Conservation (phyloP, 2,888 invertebrate genomes). For the Morinoia aosen region DNA sequence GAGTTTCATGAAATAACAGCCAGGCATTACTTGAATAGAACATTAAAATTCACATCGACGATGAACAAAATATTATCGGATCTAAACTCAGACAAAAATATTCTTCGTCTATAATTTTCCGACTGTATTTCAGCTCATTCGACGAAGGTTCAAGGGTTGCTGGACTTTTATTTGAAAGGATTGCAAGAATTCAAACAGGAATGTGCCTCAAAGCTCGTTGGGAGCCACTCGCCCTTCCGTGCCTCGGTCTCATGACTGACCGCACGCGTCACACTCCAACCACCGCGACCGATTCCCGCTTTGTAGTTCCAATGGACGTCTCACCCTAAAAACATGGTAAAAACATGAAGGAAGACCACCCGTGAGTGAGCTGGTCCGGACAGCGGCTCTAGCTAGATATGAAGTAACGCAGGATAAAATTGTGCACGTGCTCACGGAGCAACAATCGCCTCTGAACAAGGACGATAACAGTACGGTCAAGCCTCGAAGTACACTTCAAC, state of each 20-base stretch:
- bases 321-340: background rate
- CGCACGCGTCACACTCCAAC: background rate
- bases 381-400: background rate
- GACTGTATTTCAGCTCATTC: background rate
- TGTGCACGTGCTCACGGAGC: background rate
- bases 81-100: background rate
- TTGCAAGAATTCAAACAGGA: background rate
- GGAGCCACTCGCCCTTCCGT: background rate
- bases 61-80: background rate
- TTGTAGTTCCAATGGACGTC: constrained; percentile 12
- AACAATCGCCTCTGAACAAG: background rate
- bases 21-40: background rate
- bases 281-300: constrained; percentile 1
- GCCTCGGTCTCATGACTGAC: background rate
- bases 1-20: background rate
- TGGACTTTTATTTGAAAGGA: background rate
- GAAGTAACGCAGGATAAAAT: background rate
- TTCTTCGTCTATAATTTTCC: background rate
- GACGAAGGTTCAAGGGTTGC: background rate
- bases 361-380: background rate
- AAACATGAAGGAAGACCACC: background rate
- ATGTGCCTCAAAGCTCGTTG: background rate
- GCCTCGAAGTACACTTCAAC: no score
- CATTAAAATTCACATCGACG: background rate
- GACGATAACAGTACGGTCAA: no score